Evolutionary conservation across 2,797 vertebrate genomes (phyloP), one percentile per base, ranked within the genome.

Genomic region (Sebastes elongatus): DNA sequence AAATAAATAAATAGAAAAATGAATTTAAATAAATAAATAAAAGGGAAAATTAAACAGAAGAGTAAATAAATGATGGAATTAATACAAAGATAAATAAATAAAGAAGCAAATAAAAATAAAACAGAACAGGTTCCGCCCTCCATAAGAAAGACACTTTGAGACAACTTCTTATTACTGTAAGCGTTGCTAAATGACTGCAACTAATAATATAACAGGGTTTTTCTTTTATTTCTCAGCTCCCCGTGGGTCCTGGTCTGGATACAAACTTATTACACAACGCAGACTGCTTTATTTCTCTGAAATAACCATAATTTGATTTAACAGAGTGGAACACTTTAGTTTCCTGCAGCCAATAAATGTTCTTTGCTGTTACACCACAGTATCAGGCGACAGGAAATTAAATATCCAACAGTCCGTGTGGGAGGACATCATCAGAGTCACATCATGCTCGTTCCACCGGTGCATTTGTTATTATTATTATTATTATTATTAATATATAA

Each of bases 341-440:
- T 33, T 20, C 7, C 3, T 27, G 28, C 7, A 25, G 25, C 68
- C 68, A 60, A 18, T 10, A 46, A 32, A 59, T 10, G 32, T 16
- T 42, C 10, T 11, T 64, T 64, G 7, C 22, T 70, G 28, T 61
- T 38, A 10, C 46, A 23, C 22, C 18, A 13, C 32, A 57, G 22
- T 2, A 4, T 74, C 4, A 27, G 9, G 56, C 60, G 20, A 35
- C 78, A 25, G 56, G 28, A 56, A 67, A 62, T 55, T 2, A 53
- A 72, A 62, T 30, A 1, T 67, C 6, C 14, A 33, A 13, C 55
- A 28, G 46, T 55, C 7, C 4, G 27, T 7, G 53, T 61, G 76
- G 70, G n/a, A 73, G n/a, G 23, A 73, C 59, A 70, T 38, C 35
- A 38, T 38, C 35, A 20, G 11, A 71, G 77, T 71, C 65, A 10